A percentile compares a stretch with the other conserved stretches of the same genome.
Conservation (phyloP, 2,113 vertebrate genomes). For the Ascaphus truei region DNA sequence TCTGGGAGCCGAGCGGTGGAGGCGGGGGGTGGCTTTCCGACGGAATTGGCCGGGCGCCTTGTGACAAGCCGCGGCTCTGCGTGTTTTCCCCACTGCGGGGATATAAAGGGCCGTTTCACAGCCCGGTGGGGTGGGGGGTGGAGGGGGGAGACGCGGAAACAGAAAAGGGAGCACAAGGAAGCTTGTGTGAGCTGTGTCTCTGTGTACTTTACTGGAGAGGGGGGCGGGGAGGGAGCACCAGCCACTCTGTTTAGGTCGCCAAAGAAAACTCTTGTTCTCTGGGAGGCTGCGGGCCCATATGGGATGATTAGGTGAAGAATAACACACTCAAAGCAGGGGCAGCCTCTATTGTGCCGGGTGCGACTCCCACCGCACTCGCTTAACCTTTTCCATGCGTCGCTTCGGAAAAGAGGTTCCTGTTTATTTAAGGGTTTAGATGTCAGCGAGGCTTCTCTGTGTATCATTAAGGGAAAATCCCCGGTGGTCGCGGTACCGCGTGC, state of each 20-base stretch:
- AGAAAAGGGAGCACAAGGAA: slow-evolving; percentile 23
- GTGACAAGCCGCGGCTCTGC: slow-evolving; percentile 21
- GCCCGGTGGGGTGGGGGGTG: too few species aligned
- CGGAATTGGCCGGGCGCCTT: slow-evolving; percentile 33
- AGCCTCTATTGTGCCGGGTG: slow-evolving; percentile 24
- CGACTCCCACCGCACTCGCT: too few species aligned
- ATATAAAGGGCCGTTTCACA: slow-evolving; percentile 36
- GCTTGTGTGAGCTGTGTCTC: slow-evolving; percentile 21
- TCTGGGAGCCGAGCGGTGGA: slow-evolving; percentile 29
- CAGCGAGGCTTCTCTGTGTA: too few species aligned
- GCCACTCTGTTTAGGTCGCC: slow-evolving; percentile 30
- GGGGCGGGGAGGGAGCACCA: slow-evolving; percentile 29
- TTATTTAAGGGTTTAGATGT: too few species aligned
- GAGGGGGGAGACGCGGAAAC: slow-evolving; percentile 30
- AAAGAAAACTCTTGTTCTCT: slow-evolving; percentile 35
- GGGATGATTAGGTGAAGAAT: slow-evolving; percentile 34
- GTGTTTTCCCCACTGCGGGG: slow-evolving; percentile 34
- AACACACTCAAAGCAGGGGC: slow-evolving; percentile 29
- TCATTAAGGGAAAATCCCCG: too few species aligned
- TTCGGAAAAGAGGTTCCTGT: too few species aligned
- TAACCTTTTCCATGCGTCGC: too few species aligned
- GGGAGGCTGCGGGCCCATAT: slow-evolving; percentile 28
- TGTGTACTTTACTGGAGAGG: slow-evolving; percentile 30
- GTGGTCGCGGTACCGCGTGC: too few species aligned
- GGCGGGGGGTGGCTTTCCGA: slow-evolving; percentile 30